Conservation (phyloP, 23 tunicate species). For the Trididemnum clinides region DNA sequence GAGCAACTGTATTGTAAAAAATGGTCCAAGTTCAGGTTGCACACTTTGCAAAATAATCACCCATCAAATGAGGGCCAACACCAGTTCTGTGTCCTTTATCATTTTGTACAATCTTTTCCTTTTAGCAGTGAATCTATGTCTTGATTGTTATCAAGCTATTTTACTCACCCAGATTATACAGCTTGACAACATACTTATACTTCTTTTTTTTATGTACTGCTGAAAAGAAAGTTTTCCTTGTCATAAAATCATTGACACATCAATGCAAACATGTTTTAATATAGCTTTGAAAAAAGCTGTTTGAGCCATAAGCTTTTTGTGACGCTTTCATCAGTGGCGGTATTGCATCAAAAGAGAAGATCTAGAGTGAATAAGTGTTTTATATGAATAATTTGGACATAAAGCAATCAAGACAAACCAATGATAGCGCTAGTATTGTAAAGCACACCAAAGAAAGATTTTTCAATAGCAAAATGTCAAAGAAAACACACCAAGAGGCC, state of each 20-base stretch:
- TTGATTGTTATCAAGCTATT: neutral
- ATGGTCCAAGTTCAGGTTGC: neutral
- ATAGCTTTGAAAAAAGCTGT: no score
- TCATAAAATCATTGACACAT: neutral
- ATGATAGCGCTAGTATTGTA: no score
- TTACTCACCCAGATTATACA: conserved; percentile 2
- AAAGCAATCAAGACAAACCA: no score
- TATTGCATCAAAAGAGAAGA: no score
- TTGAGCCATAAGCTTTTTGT: no score
- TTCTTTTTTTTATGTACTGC: conserved; percentile 1
- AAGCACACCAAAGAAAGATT: no score
- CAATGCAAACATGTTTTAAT: no score
- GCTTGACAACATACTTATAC: neutral
- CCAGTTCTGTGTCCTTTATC: neutral
- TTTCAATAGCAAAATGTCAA: no score
- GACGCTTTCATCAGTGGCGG: no score
- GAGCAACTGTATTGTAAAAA: neutral
- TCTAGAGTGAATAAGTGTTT: no score
- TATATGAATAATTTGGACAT: no score
- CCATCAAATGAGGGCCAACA: neutral
- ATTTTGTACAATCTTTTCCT: neutral
- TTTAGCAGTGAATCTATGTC: neutral
- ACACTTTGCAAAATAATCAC: neutral
- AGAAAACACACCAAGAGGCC: no score
- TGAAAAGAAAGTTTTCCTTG: neutral